Percentiles rank a stretch among this genome's conserved stretches.
Conservation (phyloP, 2,888 invertebrate species). For the Andrena bucephala region DNA sequence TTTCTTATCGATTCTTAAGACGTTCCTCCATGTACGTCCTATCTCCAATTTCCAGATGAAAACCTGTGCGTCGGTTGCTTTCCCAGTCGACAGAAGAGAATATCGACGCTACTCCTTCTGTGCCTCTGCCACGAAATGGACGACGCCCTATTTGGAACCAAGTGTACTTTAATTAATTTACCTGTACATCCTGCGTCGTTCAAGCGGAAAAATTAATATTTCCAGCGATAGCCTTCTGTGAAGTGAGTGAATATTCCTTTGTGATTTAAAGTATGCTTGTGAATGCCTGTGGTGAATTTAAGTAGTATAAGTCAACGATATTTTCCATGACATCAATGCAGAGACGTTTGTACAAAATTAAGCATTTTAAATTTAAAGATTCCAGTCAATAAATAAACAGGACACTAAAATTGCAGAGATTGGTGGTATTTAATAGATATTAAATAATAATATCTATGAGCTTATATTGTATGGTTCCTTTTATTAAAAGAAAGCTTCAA, state of each 20-base stretch:
- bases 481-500: too few relatives aligned
- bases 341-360: too few relatives aligned
- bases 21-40: conserved; percentile 12
- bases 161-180: not conserved
- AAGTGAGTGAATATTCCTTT: too few relatives aligned
- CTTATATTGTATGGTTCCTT: too few relatives aligned
- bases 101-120: not conserved
- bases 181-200: not conserved
- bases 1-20: conserved; percentile 23
- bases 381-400: too few relatives aligned
- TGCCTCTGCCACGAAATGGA: not conserved
- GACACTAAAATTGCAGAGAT: too few relatives aligned
- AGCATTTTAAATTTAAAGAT: too few relatives aligned
- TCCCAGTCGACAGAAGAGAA: conserved; percentile 15
- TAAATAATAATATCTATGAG: too few relatives aligned
- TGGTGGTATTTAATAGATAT: too few relatives aligned
- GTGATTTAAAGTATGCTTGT: too few relatives aligned
- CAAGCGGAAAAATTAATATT: not conserved
- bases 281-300: not conserved
- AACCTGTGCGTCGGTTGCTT: conserved; percentile 19
- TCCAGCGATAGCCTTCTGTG: not conserved
- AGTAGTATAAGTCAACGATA: not conserved
- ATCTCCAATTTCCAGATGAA: conserved; percentile 50
- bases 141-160: not conserved
- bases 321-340: too few relatives aligned